Evolutionary conservation across 1,140 invertebrate genomes (phyloP), one percentile per base, ranked within the genome.

Genomic region (Asobara japonica): DNA sequence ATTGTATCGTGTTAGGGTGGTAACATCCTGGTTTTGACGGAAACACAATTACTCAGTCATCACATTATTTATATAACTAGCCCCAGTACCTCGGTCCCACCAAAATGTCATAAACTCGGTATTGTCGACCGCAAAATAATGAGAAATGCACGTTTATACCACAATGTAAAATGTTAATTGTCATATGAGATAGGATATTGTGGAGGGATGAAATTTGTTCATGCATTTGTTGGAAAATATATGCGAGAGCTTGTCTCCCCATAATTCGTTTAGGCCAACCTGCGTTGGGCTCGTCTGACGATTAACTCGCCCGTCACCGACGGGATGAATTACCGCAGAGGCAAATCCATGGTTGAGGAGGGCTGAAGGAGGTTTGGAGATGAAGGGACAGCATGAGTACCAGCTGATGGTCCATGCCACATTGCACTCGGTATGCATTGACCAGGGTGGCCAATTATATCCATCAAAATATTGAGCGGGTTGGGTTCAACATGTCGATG

Each of bases 211-310:
- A 71, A 71, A 71, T 65, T 71, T 71, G 69, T 65, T 65, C 20
- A n/a, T 18, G 61, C 38, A 62, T 65, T 64, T 66, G 7, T 60
- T 38, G 6, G 11, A 51, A 29, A 36, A 18, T 56, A 45, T 70
- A 70, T 70, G 48, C 60, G 69, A 64, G 60, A 70, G 33, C 68
- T 31, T 56, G 27, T 22, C 68, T 64, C 56, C 11, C 60, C 60
- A 70, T 70, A 71, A 65, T 71, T 71, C 61, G 69, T 71, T 56
- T 65, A 71, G 61, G 61, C 51, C 69, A 71, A 71, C 61, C 29
- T 71, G 29, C 61, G 36, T 70, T 65, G 25, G 51, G 38, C 61
- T 6, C 69, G 27, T 71, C 61, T 65, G 61, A 71, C 69, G 69
- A 71, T 71, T 71, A 71, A 71, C 61, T 41, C 69, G 30, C 13